These are phyloP conservation scores for Mirounga angustirostris DNA, from an alignment of 2,113 vertebrate genomes.

Conservation along the genomic window DNA sequence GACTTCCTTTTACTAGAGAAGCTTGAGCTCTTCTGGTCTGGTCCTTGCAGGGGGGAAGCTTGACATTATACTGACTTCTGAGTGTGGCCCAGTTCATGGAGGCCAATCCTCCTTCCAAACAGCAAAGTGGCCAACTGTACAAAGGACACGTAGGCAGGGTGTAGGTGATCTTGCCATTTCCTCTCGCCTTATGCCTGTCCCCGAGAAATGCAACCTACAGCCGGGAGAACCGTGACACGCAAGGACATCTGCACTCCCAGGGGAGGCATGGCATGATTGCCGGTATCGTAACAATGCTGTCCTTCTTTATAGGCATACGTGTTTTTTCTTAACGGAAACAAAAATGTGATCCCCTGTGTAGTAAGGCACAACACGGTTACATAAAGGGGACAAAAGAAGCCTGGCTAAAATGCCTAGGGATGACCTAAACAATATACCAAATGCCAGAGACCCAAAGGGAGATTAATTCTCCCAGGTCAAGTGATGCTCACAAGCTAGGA, in stretches of 20 bases:
- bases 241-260: accelerated
- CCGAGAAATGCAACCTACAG: neutral
- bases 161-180: accelerated
- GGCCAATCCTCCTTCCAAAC: neutral
- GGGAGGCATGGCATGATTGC: neutral
- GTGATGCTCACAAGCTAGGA: neutral
- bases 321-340: neutral
- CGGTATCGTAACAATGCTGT: accelerated
- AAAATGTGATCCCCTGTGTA: neutral
- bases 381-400: too few species aligned
- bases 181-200: neutral
- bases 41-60: neutral
- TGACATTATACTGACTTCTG: neutral
- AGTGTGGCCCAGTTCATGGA: accelerated
- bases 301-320: too few species aligned
- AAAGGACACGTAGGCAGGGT: accelerated
- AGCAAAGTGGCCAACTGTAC: accelerated
- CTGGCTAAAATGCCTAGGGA: accelerated
- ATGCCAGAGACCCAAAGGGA: neutral
- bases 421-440: neutral
- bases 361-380: neutral
- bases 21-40: accelerated
- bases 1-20: accelerated
- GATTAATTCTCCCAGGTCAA: neutral
- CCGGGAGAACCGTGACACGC: neutral